Evolutionary conservation across 2,888 invertebrate species (phyloP), one percentile per base, ranked within the genome.

Genomic region (Acronicta alni): DNA sequence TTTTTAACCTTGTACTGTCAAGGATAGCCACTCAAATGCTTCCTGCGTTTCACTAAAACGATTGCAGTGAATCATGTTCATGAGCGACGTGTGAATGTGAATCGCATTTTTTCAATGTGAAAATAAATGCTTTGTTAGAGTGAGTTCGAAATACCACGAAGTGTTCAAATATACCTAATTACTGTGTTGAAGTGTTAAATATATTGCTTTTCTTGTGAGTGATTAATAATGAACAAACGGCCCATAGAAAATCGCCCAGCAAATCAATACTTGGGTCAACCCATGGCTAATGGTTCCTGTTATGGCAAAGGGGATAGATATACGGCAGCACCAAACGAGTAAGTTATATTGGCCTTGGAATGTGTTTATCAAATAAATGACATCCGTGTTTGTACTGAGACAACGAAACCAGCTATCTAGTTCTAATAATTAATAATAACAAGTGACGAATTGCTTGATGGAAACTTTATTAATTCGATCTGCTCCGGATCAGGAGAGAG

Each of bases 241-340:
- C 77, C 72, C 43, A 89, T 87, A 84, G 88, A 84, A 48, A 90
- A 89, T 72, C 89, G 89, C 71, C 82, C 80, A 55, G 69, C 77
- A 20, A 78, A 83, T 53, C 69, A 66, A 56, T 61, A 74, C 37
- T 55, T 74, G 51, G 81, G 83, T 30, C 75, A 79, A 35, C 60
- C 72, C 26, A 68, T 77, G 41, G 75, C 70, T n/a, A 90, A 88
- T 66, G 89, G 90, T 15, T 87, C 90, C n/a, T 87, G 90, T 3
- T 93, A 92, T 69, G 92, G 92, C 51, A 90, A 89, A 82, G 93
- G 93, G 37, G 93, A 93, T 73, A 87, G 93, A 84, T 87, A 90
- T 67, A 92, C 93, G 2, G 92, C 93, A 46, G 93, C 93, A 35
- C 93, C 93, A 43, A 94, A 93, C 70, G 93, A 92, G 93, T 93